Conservation (phyloP, 64 coral and sea anemone species). For the Porites australiensis region DNA sequence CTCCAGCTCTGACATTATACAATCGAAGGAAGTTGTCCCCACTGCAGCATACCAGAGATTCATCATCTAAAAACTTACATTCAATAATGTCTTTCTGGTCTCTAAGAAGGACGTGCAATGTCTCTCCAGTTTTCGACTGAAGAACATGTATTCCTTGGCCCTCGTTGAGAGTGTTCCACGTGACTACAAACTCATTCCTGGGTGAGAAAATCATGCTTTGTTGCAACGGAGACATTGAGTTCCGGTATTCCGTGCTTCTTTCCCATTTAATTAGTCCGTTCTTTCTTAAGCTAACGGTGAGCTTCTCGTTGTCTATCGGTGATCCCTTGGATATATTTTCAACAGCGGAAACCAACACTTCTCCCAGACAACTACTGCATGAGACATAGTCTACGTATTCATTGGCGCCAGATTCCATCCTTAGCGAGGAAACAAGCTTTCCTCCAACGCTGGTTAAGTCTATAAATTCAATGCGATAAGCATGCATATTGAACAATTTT, state of each 20-base stretch:
- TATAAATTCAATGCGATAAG: no score
- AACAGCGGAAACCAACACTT: no score
- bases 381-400: no score
- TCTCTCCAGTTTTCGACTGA: background rate
- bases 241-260: background rate
- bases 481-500: no score
- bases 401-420: no score
- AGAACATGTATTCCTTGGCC: background rate
- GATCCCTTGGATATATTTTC: no score
- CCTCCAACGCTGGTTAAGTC: no score
- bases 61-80: background rate
- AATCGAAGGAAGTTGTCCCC: background rate
- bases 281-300: background rate
- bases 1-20: conserved; percentile 6
- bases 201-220: background rate
- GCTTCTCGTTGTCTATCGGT: background rate
- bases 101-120: background rate
- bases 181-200: background rate
- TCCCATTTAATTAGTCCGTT: background rate
- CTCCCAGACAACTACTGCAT: no score
- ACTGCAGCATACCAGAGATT: background rate
- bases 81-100: background rate
- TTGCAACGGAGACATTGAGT: no score
- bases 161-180: background rate
- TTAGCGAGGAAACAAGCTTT: no score